Conservation (phyloP, 2,797 vertebrate species). For the Manis javanica region DNA sequence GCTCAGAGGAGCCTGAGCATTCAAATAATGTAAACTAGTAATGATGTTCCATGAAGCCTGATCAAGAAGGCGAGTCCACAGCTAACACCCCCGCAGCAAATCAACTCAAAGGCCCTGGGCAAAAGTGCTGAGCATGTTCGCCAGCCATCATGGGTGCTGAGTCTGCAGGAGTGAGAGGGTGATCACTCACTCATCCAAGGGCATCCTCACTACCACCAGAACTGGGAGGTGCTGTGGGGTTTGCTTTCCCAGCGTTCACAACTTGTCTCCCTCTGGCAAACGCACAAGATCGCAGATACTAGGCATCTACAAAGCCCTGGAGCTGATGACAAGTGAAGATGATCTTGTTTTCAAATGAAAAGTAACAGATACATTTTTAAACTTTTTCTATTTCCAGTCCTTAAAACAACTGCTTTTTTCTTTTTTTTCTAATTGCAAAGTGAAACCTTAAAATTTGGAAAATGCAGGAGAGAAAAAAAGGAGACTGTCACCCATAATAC, state of each 20-base stretch:
- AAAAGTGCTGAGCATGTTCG: background rate
- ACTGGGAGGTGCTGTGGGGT: background rate
- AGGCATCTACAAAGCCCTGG: background rate
- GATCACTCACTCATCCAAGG: background rate
- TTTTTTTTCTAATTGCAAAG: conserved; percentile 30
- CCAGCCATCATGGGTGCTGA: background rate
- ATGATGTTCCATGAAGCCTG: accelerated
- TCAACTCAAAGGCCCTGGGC: background rate
- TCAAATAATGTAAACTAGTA: background rate
- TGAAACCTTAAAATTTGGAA: conserved; percentile 7
- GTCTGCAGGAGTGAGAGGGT: background rate
- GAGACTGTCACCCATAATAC: background rate
- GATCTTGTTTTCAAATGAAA: background rate
- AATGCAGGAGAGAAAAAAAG: background rate
- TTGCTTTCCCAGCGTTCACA: background rate
- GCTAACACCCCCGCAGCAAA: background rate
- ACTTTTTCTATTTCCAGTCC: background rate
- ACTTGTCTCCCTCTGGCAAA: background rate
- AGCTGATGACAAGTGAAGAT: background rate
- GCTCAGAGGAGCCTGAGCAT: background rate
- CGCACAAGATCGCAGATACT: background rate
- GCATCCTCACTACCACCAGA: background rate
- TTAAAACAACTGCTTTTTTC: background rate
- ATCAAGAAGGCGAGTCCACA: background rate
- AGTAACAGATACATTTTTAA: background rate